These are phyloP conservation scores for Centrocercus urophasianus DNA, from an alignment of 2,113 vertebrate species.

Conservation along the genomic window DNA sequence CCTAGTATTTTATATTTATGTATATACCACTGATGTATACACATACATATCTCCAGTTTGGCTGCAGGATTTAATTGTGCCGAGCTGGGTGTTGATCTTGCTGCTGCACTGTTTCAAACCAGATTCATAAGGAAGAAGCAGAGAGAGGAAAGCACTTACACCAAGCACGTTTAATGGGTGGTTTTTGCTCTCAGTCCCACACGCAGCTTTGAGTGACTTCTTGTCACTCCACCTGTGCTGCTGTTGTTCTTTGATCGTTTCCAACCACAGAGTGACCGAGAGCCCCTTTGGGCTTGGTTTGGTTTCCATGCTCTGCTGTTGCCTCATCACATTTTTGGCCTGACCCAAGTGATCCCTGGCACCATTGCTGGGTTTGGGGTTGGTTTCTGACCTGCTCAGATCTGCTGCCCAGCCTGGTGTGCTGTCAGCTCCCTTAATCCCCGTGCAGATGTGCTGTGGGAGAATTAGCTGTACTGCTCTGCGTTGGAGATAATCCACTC, in stretches of 20 bases:
- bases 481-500: neutral
- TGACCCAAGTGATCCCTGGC: accelerated
- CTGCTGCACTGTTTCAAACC: too few species aligned
- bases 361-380: accelerated
- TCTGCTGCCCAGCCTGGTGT: accelerated
- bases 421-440: neutral
- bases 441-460: neutral
- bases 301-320: neutral
- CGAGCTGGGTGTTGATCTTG: too few species aligned
- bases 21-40: too few species aligned
- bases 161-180: neutral
- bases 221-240: accelerated
- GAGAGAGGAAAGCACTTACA: neutral
- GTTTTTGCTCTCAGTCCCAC: neutral
- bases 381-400: neutral
- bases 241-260: neutral
- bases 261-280: neutral
- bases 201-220: neutral
- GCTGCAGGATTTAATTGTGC: too few species aligned
- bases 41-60: too few species aligned
- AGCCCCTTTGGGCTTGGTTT: neutral
- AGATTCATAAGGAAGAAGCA: neutral
- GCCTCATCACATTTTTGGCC: too few species aligned
- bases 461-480: neutral
- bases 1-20: too few species aligned